Conservation (phyloP, 2,888 invertebrate genomes). For the Meganola albula region DNA sequence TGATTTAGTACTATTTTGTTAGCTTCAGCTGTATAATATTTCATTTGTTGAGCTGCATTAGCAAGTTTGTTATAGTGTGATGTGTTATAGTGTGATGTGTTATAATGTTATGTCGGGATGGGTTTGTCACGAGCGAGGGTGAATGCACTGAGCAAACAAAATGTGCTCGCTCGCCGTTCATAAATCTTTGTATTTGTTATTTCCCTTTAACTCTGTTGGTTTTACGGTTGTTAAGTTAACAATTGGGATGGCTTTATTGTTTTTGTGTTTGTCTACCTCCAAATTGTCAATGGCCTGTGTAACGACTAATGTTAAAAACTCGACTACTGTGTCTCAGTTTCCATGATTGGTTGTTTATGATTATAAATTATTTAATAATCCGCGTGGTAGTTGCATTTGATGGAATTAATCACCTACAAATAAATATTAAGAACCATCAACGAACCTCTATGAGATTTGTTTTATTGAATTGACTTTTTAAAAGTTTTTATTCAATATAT, state of each 20-base stretch:
- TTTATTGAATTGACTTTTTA: no score
- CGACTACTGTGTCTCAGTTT: no score
- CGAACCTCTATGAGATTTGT: no score
- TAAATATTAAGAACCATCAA: no score
- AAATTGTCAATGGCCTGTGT: no score
- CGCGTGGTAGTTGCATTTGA: no score
- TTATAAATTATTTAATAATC: no score
- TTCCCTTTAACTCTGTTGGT: constrained; percentile 15
- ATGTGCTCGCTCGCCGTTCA: constrained; percentile 40
- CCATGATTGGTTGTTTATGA: no score
- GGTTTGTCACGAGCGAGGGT: constrained; percentile 62
- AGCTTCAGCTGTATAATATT: background rate
- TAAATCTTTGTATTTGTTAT: constrained; percentile 44
- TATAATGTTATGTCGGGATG: constrained; percentile 56
- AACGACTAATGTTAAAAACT: no score
- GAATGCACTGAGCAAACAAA: constrained; percentile 60
- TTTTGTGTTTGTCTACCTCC: background rate
- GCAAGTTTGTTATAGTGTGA: constrained; percentile 18
- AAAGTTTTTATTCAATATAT: no score
- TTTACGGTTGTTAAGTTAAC: constrained; percentile 13
- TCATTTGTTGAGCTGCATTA: constrained; percentile 15
- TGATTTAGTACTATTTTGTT: constrained; percentile 20
- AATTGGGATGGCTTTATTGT: constrained; percentile 3
- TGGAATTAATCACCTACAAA: no score
- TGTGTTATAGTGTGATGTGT: constrained; percentile 30